Conservation (phyloP, 2,797 vertebrate species). For the Gallinago nigripennis region DNA sequence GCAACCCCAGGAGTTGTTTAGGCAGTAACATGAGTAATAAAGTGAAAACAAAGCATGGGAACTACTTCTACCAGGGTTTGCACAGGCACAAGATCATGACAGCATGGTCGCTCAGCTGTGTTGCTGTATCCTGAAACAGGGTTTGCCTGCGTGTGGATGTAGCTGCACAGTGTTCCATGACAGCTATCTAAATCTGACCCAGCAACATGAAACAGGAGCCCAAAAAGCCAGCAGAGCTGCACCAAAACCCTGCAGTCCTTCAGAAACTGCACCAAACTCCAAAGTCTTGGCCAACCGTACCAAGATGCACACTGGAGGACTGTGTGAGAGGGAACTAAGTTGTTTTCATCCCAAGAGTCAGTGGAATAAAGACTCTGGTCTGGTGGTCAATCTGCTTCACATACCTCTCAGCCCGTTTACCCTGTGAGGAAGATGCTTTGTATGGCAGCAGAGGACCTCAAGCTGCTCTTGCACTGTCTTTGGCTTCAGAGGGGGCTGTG, state of each 20-base stretch:
- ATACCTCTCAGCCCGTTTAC: not conserved
- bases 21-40: not conserved
- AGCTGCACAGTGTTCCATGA: not conserved
- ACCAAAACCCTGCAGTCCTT: not conserved
- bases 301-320: not conserved
- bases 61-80: not conserved
- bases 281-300: not conserved
- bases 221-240: not conserved
- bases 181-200: not conserved
- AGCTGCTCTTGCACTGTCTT: not conserved
- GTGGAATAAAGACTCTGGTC: not conserved
- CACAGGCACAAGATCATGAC: fast-evolving
- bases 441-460: not conserved
- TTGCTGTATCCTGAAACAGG: not conserved
- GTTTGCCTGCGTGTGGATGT: not conserved
- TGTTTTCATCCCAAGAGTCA: not conserved
- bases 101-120: not conserved
- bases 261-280: not conserved
- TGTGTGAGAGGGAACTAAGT: not conserved
- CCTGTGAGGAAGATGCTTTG: not conserved
- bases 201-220: not conserved
- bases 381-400: not conserved
- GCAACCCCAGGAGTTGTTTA: not conserved
- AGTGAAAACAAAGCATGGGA: not conserved
- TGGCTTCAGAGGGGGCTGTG: not conserved